A percentile compares a stretch with the other conserved stretches of the same genome.
These are phyloP conservation scores for Oryctolagus cuniculus DNA, from an alignment of 2,113 vertebrate species.

Conservation along the genomic window mOryCun1.1 NC_091436.1:65674501-65675000, in stretches of 20 bases:
- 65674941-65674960: neutral
- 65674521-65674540: neutral
- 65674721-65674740: neutral
- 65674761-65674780: neutral
- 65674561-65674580: neutral
- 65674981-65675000: neutral
- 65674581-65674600: neutral
- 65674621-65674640: neutral
- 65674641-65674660: too few relatives aligned
- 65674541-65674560: neutral
- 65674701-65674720: neutral
- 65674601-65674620: slow-evolving; percentile 6
- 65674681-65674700: neutral
- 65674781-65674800: neutral
- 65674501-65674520: neutral
- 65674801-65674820: neutral
- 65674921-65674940: neutral
- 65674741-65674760: neutral
- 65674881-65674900: neutral
- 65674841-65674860: neutral
- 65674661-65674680: neutral
- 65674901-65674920: neutral
- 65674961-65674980: neutral
- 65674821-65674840: neutral
- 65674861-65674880: neutral